A percentile compares a stretch with the other conserved stretches of the same genome.
These are phyloP conservation scores for Drosophila repletoides DNA, from an alignment of 1,140 invertebrate genomes.

Conservation along the genomic window DNA sequence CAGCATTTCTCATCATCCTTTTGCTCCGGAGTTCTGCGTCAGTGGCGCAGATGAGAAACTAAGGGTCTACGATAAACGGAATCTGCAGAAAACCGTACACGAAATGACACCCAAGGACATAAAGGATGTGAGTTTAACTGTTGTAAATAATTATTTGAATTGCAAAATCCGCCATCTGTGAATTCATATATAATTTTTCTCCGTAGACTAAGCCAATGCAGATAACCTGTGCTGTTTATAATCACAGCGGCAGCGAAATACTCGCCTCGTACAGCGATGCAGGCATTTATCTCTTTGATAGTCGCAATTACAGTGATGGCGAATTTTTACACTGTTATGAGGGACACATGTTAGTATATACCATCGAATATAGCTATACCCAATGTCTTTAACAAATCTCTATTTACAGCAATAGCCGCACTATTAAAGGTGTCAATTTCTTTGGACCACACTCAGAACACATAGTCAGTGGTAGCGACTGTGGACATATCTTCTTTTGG, in stretches of 20 bases:
- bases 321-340: constrained; percentile 90
- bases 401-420: constrained; percentile 86
- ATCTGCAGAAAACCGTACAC: constrained; percentile 82
- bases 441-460: constrained; percentile 96
- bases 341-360: constrained; percentile 84
- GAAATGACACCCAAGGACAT: constrained; percentile 82
- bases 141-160: too few relatives aligned
- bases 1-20: constrained; percentile 93
- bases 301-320: constrained; percentile 82
- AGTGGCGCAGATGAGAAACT: constrained; percentile 87
- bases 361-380: not conserved
- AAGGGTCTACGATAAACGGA: constrained; percentile 89
- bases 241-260: constrained; percentile 95
- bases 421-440: constrained; percentile 97
- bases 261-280: constrained; percentile 96
- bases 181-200: not conserved
- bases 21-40: constrained; percentile 91
- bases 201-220: constrained; percentile 82
- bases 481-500: constrained; percentile 97
- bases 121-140: constrained; percentile 46
- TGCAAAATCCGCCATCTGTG: too few relatives aligned
- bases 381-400: not conserved
- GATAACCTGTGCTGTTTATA: constrained; percentile 95
- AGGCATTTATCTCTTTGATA: constrained; percentile 95
- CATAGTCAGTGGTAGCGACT: constrained; percentile 96